phyloP scores from a whole-genome alignment of 2,113 vertebrate species.

The Vicugna pacos region DNA sequence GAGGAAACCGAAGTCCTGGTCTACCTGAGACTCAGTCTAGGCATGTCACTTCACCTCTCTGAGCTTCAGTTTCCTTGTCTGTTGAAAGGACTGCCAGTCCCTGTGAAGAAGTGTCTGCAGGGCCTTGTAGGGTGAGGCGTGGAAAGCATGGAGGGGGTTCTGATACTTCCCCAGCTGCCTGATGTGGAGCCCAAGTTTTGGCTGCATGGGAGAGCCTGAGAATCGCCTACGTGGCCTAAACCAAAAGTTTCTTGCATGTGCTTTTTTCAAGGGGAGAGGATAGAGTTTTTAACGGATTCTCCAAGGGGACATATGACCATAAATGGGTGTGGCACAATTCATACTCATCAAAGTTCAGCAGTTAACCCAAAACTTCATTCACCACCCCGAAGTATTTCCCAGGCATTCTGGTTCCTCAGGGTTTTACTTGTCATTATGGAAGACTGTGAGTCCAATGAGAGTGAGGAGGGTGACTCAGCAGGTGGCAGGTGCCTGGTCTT shows the following conservation, averaged over 20 bases:
- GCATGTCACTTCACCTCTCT: not conserved
- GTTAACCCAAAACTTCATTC: not conserved
- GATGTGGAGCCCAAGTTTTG: not conserved
- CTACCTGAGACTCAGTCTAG: not conserved
- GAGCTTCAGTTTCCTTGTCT: not conserved
- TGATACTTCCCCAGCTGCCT: not conserved
- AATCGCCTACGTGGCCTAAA: not conserved
- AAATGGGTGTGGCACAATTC: not conserved
- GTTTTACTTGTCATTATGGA: not conserved
- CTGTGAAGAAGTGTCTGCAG: not conserved
- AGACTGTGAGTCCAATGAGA: not conserved
- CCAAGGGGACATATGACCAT: not conserved
- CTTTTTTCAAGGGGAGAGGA: not conserved
- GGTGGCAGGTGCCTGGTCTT: not conserved
- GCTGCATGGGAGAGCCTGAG: not conserved
- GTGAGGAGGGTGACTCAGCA: too few relatives aligned
- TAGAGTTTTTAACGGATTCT: not conserved
- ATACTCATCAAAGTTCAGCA: not conserved
- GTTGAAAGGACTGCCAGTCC: not conserved
- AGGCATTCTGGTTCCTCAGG: not conserved
- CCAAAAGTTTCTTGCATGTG: not conserved
- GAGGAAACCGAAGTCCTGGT: not conserved
- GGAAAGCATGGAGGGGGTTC: not conserved
- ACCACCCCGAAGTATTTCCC: not conserved
- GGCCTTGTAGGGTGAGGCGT: not conserved